Evolutionary conservation across 2,888 invertebrate species (phyloP).

Genomic region (Ormyrus pomaceus): DNA sequence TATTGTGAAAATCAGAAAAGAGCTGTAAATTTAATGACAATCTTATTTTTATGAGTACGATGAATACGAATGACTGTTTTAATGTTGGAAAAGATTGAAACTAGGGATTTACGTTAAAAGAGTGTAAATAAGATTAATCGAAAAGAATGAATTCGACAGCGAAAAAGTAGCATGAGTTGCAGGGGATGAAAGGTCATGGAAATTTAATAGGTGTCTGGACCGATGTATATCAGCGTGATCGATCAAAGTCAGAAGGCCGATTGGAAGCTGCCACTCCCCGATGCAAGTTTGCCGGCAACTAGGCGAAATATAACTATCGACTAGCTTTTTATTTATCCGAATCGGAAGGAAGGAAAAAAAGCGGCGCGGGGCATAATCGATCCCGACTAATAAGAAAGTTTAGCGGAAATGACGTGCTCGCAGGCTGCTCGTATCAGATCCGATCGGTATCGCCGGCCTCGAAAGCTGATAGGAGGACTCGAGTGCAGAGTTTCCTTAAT

Average conservation of each 20-base stretch:
- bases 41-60: too few relatives aligned
- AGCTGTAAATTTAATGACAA: too few relatives aligned
- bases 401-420: too few relatives aligned
- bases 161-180: not conserved
- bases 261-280: conserved; percentile 57
- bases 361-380: too few relatives aligned
- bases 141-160: not conserved
- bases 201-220: conserved; percentile 13
- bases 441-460: not conserved
- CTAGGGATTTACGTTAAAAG: too few relatives aligned
- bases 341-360: not conserved
- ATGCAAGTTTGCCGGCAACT: conserved; percentile 12
- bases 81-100: too few relatives aligned
- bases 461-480: not conserved
- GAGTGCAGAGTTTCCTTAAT: conserved; percentile 4
- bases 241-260: conserved; percentile 65
- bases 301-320: not conserved
- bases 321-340: conserved; percentile 9
- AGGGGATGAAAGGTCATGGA: conserved; percentile 9
- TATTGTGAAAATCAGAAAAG: too few relatives aligned
- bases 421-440: not conserved
- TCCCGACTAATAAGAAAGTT: too few relatives aligned
- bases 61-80: too few relatives aligned
- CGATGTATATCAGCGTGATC: conserved; percentile 56
- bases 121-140: too few relatives aligned